Conservation (phyloP, 2,113 vertebrate species). For the Onychostoma macrolepis region DNA sequence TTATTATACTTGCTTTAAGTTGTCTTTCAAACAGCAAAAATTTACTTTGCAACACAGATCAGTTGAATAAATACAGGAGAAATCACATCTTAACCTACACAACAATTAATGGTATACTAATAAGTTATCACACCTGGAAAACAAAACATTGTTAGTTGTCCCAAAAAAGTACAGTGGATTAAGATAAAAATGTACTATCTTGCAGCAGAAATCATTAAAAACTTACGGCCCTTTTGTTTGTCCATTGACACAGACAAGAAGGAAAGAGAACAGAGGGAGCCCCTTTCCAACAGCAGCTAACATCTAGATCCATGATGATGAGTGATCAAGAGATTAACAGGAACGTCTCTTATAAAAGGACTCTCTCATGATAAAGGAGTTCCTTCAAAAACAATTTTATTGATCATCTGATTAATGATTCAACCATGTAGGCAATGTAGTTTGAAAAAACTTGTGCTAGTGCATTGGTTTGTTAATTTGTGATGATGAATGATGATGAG, state of each 20-base stretch:
- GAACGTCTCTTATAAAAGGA: constrained; percentile 21
- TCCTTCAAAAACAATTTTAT: constrained; percentile 9
- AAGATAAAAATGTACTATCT: too few species aligned
- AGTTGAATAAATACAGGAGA: background rate
- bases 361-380: background rate
- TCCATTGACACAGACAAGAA: constrained; percentile 44
- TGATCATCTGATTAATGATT: constrained; percentile 35
- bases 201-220: too few species aligned
- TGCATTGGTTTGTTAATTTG: background rate
- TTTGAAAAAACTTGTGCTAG: background rate
- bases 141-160: background rate
- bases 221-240: too few species aligned
- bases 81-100: too few species aligned
- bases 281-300: constrained; percentile 51
- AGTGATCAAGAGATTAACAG: background rate
- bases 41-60: background rate
- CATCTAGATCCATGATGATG: constrained; percentile 60
- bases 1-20: background rate
- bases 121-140: background rate
- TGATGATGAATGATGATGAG: background rate
- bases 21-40: background rate
- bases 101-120: background rate
- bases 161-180: background rate
- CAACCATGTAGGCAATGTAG: background rate
- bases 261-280: constrained; percentile 58